These are phyloP conservation scores for Pyrrhosoma nymphula DNA, from an alignment of 2,888 invertebrate species.

Conservation along the genomic window DNA sequence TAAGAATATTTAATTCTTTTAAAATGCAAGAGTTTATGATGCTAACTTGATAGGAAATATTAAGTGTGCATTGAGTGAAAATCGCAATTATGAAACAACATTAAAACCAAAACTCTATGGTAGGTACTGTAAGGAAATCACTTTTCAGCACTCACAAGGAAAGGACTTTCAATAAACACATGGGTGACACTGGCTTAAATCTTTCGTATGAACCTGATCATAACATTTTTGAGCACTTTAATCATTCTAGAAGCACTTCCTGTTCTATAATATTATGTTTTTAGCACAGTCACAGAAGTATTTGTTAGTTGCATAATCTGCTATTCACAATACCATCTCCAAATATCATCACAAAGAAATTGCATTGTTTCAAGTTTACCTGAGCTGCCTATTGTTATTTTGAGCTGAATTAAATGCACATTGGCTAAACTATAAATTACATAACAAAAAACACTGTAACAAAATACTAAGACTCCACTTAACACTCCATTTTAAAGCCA, in stretches of 20 bases:
- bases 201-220: neutral
- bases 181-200: neutral
- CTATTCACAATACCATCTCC: neutral
- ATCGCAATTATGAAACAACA: too few species aligned
- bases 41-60: too few species aligned
- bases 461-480: neutral
- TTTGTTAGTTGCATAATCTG: neutral
- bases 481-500: neutral
- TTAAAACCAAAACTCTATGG: too few species aligned
- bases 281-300: neutral
- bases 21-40: too few species aligned
- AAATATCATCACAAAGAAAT: neutral
- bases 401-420: neutral
- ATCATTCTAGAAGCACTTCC: neutral
- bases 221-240: neutral
- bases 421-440: neutral
- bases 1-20: too few species aligned
- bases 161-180: neutral
- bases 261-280: neutral
- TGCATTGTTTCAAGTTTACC: neutral
- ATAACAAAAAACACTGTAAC: neutral
- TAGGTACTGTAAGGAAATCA: too few species aligned
- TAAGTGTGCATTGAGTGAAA: too few species aligned
- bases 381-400: neutral
- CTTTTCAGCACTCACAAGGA: too few species aligned